These are phyloP conservation scores for Holcopasites calliopsidis DNA, from an alignment of 1,140 invertebrate species.

Conservation along the genomic window DNA sequence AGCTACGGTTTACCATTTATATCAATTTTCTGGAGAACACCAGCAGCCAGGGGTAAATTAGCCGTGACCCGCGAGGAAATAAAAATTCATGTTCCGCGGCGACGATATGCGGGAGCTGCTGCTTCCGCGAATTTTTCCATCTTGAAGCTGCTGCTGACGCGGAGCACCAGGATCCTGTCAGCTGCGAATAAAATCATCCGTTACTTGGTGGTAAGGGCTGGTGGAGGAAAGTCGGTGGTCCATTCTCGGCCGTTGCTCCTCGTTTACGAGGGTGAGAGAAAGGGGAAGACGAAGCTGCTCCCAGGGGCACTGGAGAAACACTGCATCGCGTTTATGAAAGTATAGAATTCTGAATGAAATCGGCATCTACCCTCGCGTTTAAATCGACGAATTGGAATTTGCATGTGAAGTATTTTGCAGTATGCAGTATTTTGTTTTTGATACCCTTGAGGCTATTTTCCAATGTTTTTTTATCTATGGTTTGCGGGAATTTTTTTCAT, in stretches of 20 bases:
- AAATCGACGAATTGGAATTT: not conserved
- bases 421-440: too few relatives aligned
- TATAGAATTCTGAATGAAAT: constrained; percentile 1
- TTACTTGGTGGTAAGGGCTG: not conserved
- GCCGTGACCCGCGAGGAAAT: not conserved
- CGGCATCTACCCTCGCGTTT: constrained; percentile 8
- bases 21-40: not conserved
- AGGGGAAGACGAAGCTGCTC: not conserved
- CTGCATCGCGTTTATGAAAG: not conserved
- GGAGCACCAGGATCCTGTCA: not conserved
- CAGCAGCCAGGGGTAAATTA: too few relatives aligned
- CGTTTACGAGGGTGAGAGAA: not conserved
- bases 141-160: not conserved
- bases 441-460: too few relatives aligned
- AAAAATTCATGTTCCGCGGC: not conserved
- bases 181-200: constrained; percentile 30
- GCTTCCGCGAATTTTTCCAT: not conserved
- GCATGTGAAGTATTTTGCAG: not conserved
- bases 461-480: too few relatives aligned
- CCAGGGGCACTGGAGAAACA: not conserved
- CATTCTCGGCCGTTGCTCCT: constrained; percentile 8
- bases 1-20: not conserved
- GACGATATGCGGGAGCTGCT: not conserved
- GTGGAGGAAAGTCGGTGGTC: not conserved
- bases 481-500: too few relatives aligned